Percentiles rank a stretch among this genome's conserved stretches.
These are phyloP conservation scores for Dryomyza anilis DNA, from an alignment of 2,888 invertebrate genomes.

Conservation along the genomic window DNA sequence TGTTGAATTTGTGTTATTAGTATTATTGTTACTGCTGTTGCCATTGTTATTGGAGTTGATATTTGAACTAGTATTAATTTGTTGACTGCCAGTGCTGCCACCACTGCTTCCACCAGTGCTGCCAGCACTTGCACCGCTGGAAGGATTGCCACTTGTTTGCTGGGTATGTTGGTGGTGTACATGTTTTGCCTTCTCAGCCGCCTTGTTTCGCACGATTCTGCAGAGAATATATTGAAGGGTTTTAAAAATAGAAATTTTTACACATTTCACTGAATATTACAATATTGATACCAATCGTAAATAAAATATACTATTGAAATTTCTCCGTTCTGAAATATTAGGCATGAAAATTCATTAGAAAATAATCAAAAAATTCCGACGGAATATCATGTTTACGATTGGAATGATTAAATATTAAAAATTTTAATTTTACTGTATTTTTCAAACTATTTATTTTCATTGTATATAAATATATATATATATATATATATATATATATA, in stretches of 20 bases:
- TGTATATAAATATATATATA: too few species aligned
- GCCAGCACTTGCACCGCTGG: slow-evolving; percentile 55
- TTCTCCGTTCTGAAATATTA: too few species aligned
- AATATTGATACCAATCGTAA: too few species aligned
- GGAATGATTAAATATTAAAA: too few species aligned
- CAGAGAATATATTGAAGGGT: slow-evolving; percentile 40
- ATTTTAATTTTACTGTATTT: too few species aligned
- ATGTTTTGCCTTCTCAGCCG: slow-evolving; percentile 95
- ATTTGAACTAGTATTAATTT: slow-evolving; percentile 21
- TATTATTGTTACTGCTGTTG: slow-evolving; percentile 19
- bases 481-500: too few species aligned
- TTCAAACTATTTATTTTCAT: too few species aligned
- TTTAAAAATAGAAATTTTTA: neutral
- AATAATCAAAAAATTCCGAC: too few species aligned
- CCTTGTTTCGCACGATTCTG: slow-evolving; percentile 96
- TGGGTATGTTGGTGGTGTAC: slow-evolving; percentile 80
- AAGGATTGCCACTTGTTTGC: slow-evolving; percentile 67
- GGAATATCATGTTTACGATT: too few species aligned
- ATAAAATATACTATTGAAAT: too few species aligned
- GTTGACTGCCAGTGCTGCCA: slow-evolving; percentile 27
- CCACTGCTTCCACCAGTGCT: slow-evolving; percentile 33
- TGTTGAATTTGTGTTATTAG: slow-evolving; percentile 51
- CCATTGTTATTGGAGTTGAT: slow-evolving; percentile 15
- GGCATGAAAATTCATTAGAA: too few species aligned
- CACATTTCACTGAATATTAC: too few species aligned